Percentiles rank a stretch among this genome's conserved stretches.
Evolutionary conservation across 2,113 vertebrate genomes (phyloP).

Genomic region (Papio anubis): DNA sequence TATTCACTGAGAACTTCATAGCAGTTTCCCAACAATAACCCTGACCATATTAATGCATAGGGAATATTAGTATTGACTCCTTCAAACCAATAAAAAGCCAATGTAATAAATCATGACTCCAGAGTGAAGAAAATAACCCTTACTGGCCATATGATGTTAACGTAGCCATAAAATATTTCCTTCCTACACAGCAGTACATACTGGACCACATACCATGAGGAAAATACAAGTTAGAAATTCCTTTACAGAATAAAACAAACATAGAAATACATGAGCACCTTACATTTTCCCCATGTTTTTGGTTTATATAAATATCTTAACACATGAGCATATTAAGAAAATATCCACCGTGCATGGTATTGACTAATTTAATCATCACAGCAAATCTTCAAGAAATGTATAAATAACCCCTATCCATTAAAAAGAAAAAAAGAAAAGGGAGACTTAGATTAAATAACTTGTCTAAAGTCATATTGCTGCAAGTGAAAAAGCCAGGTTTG

Average conservation of each 20-base stretch:
- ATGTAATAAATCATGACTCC: conserved; percentile 55
- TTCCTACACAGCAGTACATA: conserved; percentile 43
- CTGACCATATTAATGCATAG: conserved; percentile 43
- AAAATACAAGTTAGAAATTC: conserved; percentile 22
- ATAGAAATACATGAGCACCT: not conserved
- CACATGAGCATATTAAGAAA: not conserved
- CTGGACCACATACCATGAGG: not conserved
- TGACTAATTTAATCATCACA: not conserved
- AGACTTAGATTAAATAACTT: not conserved
- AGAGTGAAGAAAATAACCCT: conserved; percentile 58
- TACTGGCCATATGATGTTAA: conserved; percentile 55
- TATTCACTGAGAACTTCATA: conserved; percentile 55
- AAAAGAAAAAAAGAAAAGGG: no score
- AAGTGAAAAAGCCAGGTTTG: not conserved
- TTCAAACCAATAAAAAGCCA: conserved; percentile 57
- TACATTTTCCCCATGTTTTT: not conserved
- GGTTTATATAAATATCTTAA: not conserved
- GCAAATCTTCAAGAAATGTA: not conserved
- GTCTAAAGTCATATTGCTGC: not conserved
- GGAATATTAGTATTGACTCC: conserved; percentile 49
- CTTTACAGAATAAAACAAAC: conserved; percentile 2
- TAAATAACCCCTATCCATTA: not conserved
- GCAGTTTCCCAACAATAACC: conserved; percentile 36
- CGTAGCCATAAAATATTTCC: conserved; percentile 60
- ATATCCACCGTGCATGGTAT: not conserved